A percentile compares a stretch with the other conserved stretches of the same genome.
phyloP scores from a whole-genome alignment of 2,113 vertebrate species.

The Mirounga angustirostris region DNA sequence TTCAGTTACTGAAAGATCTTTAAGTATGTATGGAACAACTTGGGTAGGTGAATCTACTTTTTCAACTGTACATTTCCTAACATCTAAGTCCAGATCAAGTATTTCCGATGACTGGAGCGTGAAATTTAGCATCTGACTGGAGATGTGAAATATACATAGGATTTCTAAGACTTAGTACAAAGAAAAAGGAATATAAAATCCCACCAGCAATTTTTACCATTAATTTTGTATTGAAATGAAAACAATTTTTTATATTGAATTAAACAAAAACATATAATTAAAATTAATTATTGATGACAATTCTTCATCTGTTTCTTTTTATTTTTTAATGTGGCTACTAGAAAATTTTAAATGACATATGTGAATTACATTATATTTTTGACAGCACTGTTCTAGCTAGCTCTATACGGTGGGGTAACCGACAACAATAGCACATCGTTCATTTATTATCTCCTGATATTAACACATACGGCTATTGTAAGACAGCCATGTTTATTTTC shows the following conservation, averaged over 20 bases:
- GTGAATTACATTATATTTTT: not conserved
- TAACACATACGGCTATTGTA: not conserved
- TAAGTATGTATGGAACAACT: not conserved
- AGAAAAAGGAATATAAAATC: not conserved
- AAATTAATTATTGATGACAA: not conserved
- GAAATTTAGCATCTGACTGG: not conserved
- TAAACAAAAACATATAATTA: slow-evolving; percentile 31
- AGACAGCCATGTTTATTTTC: not conserved
- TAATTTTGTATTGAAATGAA: not conserved
- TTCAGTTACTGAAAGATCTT: not conserved
- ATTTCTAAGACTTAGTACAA: not conserved
- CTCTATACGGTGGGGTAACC: not conserved
- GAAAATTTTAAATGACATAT: not conserved
- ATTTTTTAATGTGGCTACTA: not conserved
- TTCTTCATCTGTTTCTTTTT: not conserved
- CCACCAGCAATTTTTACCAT: not conserved
- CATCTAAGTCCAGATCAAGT: not conserved
- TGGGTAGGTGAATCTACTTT: not conserved
- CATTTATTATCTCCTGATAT: not conserved
- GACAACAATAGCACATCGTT: not conserved
- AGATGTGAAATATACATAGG: not conserved
- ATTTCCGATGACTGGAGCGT: slow-evolving; percentile 10
- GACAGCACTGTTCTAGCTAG: not conserved
- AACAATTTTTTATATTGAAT: not conserved
- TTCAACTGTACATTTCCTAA: not conserved